Evolutionary conservation across 2,888 invertebrate species (phyloP), one percentile per base, ranked within the genome.

Genomic region (Spilarctia lutea): DNA sequence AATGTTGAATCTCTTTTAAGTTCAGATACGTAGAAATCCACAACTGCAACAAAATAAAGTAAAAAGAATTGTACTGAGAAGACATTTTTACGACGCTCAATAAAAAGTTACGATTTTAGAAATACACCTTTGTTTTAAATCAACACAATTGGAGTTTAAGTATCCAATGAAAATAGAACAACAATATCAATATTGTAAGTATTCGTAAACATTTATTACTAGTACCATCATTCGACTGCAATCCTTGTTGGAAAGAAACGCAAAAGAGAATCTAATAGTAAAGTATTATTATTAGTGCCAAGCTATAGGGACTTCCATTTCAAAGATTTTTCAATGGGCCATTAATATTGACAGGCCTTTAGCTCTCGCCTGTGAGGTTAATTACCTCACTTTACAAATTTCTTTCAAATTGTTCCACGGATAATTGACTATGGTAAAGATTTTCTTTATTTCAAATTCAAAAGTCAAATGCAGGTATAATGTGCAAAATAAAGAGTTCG

Each of bases 61-160:
- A 56, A 68, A 70, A 42, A 35, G 3, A 78, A 76, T 74, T 79
- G 76, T 74, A 78, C 70, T 71, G 39, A 60, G 20, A 56, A 68
- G 60, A 75, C 69, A 76, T 80, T 81, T 83, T 85, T 86, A 86
- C 76, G 85, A 80, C 67, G 30, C 45, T 52, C 74, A 78, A 82
- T 86, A 86, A 85, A 85, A 86, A 75, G 56, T 79, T 82, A 84
- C 75, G 80, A 76, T 77, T 83, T 74, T 65, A 67, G 77, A 79
- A 79, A 83, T 82, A 82, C 78, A 83, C 77, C 79, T 83, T 73
- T 79, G 76, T 76, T 83, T 81, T 75, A 68, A 77, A 66, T 79
- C 75, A 72, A 77, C 72, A 65, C 74, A 76, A 85, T 83, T 80
- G 78, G 71, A 76, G 69, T 86, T 86, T 86, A 86, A 86, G 77